These are phyloP conservation scores for Embiotoca jacksoni DNA, from an alignment of 2,113 vertebrate genomes.

Conservation along the genomic window DNA sequence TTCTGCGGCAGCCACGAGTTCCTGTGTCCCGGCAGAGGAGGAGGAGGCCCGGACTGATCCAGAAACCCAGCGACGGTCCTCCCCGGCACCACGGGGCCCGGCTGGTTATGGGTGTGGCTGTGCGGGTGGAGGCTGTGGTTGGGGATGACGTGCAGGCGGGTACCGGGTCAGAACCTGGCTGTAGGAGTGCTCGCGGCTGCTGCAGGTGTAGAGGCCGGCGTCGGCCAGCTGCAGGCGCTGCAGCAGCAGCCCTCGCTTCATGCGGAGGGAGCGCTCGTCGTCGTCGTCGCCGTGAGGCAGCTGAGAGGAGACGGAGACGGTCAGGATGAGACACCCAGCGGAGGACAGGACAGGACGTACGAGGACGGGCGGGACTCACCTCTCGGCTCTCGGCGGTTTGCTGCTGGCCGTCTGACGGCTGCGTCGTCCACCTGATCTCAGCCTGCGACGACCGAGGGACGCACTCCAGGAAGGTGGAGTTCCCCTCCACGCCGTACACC, in stretches of 20 bases:
- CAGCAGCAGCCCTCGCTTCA: constrained; percentile 87
- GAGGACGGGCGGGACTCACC: constrained; percentile 64
- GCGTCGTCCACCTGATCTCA: constrained; percentile 80
- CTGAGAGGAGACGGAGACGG: constrained; percentile 49
- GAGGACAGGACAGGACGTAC: too few species aligned
- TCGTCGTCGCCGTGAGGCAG: constrained; percentile 63
- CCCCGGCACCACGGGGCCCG: too few species aligned
- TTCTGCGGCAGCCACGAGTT: constrained; percentile 50
- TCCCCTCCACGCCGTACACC: constrained; percentile 88
- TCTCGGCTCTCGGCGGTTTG: constrained; percentile 42
- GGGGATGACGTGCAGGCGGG: constrained; percentile 82
- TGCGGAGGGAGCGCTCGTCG: constrained; percentile 64
- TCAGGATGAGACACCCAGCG: too few species aligned
- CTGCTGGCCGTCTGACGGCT: constrained; percentile 25
- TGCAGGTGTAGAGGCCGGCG: constrained; percentile 84
- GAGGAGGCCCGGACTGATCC: neutral
- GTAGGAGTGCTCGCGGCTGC: constrained; percentile 82
- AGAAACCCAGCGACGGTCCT: neutral
- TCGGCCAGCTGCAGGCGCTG: constrained; percentile 81
- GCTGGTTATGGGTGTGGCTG: too few species aligned
- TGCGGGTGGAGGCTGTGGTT: constrained; percentile 53
- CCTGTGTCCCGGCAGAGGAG: neutral
- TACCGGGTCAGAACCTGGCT: constrained; percentile 80
- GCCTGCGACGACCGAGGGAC: constrained; percentile 79
- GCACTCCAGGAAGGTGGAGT: constrained; percentile 90